Evolutionary conservation across 2,797 vertebrate species (phyloP).

Genomic region (Sebastes cheni): DNA sequence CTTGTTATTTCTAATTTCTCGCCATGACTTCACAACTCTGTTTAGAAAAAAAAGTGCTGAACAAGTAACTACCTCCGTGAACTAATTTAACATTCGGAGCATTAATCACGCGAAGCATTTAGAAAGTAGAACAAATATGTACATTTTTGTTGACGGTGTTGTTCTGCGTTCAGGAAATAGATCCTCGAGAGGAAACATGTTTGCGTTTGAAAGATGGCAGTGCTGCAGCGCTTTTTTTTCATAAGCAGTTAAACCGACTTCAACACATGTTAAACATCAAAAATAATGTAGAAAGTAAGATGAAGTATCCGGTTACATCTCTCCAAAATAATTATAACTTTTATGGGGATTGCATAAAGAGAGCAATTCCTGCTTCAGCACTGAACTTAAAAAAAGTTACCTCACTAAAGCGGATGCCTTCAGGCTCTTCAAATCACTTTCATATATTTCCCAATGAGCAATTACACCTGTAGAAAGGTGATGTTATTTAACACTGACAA

Average conservation of each 20-base stretch:
- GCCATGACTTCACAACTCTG: background rate
- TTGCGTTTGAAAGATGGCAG: background rate
- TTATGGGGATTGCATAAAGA: background rate
- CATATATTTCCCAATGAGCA: conserved; percentile 34
- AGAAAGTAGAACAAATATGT: conserved; percentile 16
- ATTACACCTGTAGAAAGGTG: conserved; percentile 33
- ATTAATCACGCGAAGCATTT: conserved; percentile 15
- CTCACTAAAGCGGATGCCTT: conserved; percentile 17
- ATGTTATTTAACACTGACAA: conserved; percentile 19
- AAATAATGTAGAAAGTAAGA: background rate
- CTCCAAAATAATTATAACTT: background rate
- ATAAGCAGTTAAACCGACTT: background rate
- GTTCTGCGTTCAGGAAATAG: background rate
- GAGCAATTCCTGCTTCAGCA: background rate
- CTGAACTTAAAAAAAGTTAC: background rate
- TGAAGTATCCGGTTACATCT: background rate
- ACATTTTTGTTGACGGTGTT: background rate
- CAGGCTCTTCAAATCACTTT: conserved; percentile 30
- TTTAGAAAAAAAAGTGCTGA: conserved; percentile 11
- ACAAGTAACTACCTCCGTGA: conserved; percentile 1
- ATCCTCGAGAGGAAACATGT: background rate
- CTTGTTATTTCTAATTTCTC: background rate
- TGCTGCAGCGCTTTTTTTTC: background rate
- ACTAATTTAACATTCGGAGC: background rate
- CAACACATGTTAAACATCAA: background rate